Base-by-base conservation (phyloP, 1,140 invertebrate genomes). In the Macrostomum lignano region DNA sequence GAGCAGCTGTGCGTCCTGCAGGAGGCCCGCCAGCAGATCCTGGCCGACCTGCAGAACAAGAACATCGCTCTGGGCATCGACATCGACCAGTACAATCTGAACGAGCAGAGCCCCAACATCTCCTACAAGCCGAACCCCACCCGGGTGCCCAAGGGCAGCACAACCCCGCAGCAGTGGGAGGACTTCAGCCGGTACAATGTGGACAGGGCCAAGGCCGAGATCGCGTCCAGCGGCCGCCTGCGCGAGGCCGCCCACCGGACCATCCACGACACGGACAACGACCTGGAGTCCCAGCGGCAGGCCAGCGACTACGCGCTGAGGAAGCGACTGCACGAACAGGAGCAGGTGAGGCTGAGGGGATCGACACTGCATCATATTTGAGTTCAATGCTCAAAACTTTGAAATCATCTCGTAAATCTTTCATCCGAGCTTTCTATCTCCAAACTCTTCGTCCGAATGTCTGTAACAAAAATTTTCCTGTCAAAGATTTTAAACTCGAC, bases 1-100 rank as follows among this genome's bases (percentile, higher is more conserved):
- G 72, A 79, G 47, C 76, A 77, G 52, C 58, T 77, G 7, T 73
- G 71, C 46, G 64, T 69, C 20, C 51, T 84, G 14, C 70, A 74
- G 50, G 72, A 75, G 38, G 65, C 75, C 0, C 66, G 68, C 37
- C 72, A 72, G 40, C 68, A 73, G 49, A 50, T 84, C 7, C 44
- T 56, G 23, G 46, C 71, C 6, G 74, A 81, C 48, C 52, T 79
- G 2, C 66, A 69, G 26, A 72, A 79, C 47, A 79, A 81, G 51
- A 62, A 63, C 19, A 68, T 73, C 46, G 62, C 74, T 1, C 55
- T 74, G 15, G 64, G 68, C 38, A 71, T 81, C 42, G 66, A 72
- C 30, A 38, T 36, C 10, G 29, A 42, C 15, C 73, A 74, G 52
- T 58, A 74, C 9, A 65, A 63, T 32, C 54, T 79, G 31, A 66